Evolutionary conservation across 2,797 vertebrate species (phyloP).

Genomic region (Epinephelus awoara): DNA sequence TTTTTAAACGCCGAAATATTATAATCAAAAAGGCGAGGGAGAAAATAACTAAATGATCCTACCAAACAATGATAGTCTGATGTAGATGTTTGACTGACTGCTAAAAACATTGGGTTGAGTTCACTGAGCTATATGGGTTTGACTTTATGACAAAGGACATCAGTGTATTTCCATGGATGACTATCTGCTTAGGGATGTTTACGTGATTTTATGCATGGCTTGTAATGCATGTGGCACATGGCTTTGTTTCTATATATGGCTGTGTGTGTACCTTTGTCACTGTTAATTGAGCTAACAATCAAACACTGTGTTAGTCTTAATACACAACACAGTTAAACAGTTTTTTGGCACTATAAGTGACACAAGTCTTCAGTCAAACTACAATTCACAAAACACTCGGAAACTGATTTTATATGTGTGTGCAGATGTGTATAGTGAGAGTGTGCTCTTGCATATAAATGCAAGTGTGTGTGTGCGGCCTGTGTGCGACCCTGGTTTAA

Average conservation of each 20-base stretch:
- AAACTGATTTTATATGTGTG: neutral
- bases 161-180: neutral
- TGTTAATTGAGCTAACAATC: neutral
- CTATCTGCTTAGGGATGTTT: neutral
- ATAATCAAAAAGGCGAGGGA: neutral
- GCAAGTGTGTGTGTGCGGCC: slow-evolving; percentile 3
- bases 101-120: neutral
- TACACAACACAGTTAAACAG: neutral
- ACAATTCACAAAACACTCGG: neutral
- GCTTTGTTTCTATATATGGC: slow-evolving; percentile 16
- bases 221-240: slow-evolving; percentile 13
- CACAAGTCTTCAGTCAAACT: neutral
- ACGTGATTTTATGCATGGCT: slow-evolving; percentile 31
- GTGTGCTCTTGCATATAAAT: slow-evolving; percentile 25
- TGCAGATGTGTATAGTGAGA: neutral
- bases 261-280: neutral
- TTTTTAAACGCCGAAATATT: neutral
- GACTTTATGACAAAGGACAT: slow-evolving; percentile 22
- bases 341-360: neutral
- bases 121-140: neutral
- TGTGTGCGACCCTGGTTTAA: slow-evolving; percentile 52
- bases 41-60: neutral
- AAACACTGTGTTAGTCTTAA: neutral
- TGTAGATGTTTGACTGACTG: neutral
- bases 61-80: neutral